Percentiles rank a stretch among this genome's conserved stretches.
These are phyloP conservation scores for Corythoichthys haematopterus DNA, from an alignment of 2,113 vertebrate genomes.

Conservation along the genomic window DNA sequence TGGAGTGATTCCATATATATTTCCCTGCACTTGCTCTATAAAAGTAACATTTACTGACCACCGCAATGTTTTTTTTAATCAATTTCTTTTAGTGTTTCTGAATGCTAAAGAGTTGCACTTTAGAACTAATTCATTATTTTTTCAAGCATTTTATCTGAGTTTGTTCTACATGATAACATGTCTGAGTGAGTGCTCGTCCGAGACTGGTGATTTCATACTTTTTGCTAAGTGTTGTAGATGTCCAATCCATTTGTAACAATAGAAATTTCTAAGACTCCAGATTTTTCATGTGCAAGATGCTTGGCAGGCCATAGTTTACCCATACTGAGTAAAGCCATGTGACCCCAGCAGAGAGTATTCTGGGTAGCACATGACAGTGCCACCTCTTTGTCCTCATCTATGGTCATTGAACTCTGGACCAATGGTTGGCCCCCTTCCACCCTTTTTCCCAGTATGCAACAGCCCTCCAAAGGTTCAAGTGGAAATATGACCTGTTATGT, in stretches of 20 bases:
- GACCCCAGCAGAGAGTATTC: neutral
- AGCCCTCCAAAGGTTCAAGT: conserved; percentile 24
- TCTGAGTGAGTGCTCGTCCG: no score
- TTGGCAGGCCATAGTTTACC: neutral
- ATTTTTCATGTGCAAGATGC: neutral
- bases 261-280: neutral
- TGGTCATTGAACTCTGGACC: conserved; percentile 46
- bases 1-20: no score
- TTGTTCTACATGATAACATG: no score
- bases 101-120: no score
- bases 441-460: conserved; percentile 49
- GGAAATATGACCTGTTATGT: conserved; percentile 22
- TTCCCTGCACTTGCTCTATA: no score
- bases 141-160: no score
- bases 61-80: no score
- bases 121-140: no score
- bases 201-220: no score
- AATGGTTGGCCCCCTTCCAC: conserved; percentile 24
- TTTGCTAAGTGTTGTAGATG: no score
- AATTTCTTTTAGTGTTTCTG: no score
- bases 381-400: conserved; percentile 43
- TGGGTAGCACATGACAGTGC: neutral
- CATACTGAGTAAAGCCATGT: neutral
- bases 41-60: no score
- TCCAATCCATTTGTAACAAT: neutral